Percentiles rank a stretch among this genome's conserved stretches.
phyloP scores from a whole-genome alignment of 2,113 vertebrate genomes.

The Sinocyclocheilus grahami region DNA sequence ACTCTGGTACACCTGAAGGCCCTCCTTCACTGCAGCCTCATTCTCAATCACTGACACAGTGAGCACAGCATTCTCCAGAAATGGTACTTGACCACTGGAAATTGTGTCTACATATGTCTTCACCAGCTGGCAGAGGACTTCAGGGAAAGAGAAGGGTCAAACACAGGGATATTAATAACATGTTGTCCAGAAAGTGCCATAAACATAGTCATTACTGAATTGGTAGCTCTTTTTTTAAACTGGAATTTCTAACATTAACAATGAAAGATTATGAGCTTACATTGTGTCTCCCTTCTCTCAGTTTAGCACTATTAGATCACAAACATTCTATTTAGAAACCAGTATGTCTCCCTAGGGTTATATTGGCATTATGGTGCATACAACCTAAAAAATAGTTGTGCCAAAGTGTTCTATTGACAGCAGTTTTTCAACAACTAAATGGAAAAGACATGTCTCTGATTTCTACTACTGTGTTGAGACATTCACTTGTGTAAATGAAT shows the following conservation, averaged over 20 bases:
- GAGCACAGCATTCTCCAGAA: no score
- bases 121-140: no score
- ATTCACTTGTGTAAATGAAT: no score
- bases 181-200: neutral
- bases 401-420: neutral
- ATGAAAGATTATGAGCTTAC: neutral
- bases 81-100: no score
- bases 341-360: no score
- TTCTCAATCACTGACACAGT: no score
- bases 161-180: neutral
- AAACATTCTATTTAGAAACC: neutral
- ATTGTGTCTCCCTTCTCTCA: neutral
- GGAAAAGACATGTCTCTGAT: neutral
- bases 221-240: neutral
- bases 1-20: conserved; percentile 44
- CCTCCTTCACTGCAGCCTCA: no score
- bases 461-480: neutral
- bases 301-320: neutral
- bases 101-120: no score
- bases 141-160: no score
- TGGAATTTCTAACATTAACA: neutral
- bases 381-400: neutral
- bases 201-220: no score
- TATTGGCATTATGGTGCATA: neutral
- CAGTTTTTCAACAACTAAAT: neutral